phyloP scores from a whole-genome alignment of 2,113 vertebrate genomes.

The Phaethon lepturus region DNA sequence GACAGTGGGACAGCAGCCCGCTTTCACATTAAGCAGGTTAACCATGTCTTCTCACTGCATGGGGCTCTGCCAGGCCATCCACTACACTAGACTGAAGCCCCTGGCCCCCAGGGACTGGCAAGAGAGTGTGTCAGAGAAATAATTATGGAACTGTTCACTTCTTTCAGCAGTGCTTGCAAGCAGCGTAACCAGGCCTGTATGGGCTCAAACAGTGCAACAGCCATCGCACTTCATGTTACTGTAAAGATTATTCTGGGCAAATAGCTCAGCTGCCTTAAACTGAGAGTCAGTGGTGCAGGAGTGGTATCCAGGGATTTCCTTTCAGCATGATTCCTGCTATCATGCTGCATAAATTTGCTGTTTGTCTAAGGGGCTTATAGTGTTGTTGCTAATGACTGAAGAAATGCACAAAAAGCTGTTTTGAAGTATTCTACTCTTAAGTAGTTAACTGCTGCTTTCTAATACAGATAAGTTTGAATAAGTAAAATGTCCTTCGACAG shows the following conservation, averaged over 20 bases:
- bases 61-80: not conserved
- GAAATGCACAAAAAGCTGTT: not conserved
- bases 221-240: not conserved
- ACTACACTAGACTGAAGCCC: not conserved
- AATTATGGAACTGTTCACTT: not conserved
- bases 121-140: not conserved
- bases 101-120: not conserved
- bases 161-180: not conserved
- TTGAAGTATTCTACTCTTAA: not conserved
- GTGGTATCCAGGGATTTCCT: not conserved
- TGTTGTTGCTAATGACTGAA: not conserved
- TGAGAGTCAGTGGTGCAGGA: not conserved
- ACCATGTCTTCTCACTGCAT: not conserved
- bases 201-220: not conserved
- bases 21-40: not conserved
- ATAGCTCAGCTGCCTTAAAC: not conserved
- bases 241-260: not conserved
- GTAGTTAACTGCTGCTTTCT: not conserved
- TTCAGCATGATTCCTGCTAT: not conserved
- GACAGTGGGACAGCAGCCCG: not conserved
- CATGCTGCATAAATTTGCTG: not conserved
- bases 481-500: not conserved
- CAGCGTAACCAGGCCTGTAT: not conserved
- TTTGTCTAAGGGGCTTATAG: not conserved
- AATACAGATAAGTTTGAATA: not conserved